A percentile compares a stretch with the other conserved stretches of the same genome.
Evolutionary conservation across 2,113 vertebrate species (phyloP).

Genomic region (Pan troglodytes): NHGRI_mPanTro3-v2.1_pri NC_072398.2:167422001-167422500

Average conservation of each 20-base stretch:
- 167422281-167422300: constrained; percentile 86
- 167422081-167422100: not conserved
- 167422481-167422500: constrained; percentile 3
- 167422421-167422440: constrained; percentile 94
- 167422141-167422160: not conserved
- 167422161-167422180: constrained; percentile 13
- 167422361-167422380: constrained; percentile 84
- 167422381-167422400: constrained; percentile 87
- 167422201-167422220: not conserved
- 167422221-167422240: constrained; percentile 92
- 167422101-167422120: constrained; percentile 26
- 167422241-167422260: constrained; percentile 89
- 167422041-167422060: constrained; percentile 36
- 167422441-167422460: constrained; percentile 66
- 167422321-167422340: constrained; percentile 87
- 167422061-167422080: not conserved
- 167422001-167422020: constrained; percentile 55
- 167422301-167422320: constrained; percentile 86
- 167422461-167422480: not conserved
- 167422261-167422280: constrained; percentile 87
- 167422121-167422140: not conserved
- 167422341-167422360: constrained; percentile 88
- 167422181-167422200: not conserved
- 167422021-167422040: constrained; percentile 33
- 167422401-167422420: constrained; percentile 87